phyloP scores from a whole-genome alignment of 2,113 vertebrate species.

The Elgaria multicarinata region DNA sequence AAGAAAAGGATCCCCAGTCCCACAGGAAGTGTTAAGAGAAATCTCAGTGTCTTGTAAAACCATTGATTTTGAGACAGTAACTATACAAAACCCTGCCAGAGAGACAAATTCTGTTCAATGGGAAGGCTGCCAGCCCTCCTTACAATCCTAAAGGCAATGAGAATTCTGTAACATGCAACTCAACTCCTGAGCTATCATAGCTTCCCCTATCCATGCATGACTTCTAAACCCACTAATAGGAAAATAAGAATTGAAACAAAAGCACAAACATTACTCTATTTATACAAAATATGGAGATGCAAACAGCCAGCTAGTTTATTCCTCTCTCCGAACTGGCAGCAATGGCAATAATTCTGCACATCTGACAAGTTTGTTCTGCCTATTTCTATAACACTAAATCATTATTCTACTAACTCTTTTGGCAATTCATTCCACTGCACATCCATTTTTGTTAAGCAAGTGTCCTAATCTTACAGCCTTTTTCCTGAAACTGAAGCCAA shows the following conservation, averaged over 20 bases:
- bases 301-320: not conserved
- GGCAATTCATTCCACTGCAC: not conserved
- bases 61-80: not conserved
- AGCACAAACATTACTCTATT: not conserved
- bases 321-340: not conserved
- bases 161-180: not conserved
- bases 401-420: not conserved
- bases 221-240: not conserved
- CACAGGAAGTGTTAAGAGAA: not conserved
- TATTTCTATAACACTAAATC: not conserved
- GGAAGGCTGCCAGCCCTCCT: not conserved
- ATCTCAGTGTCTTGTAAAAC: not conserved
- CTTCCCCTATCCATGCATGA: not conserved
- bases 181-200: not conserved
- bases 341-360: not conserved
- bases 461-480: not conserved
- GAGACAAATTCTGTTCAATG: not conserved
- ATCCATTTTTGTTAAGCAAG: not conserved
- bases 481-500: not conserved
- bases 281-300: not conserved
- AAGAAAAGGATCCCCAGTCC: not conserved
- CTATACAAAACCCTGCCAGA: not conserved
- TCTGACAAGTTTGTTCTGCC: not conserved
- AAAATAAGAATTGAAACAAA: not conserved
- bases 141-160: not conserved